Evolutionary conservation across 2,888 invertebrate genomes (phyloP), one percentile per base, ranked within the genome.

Genomic region (Epirrhoe alternata): DNA sequence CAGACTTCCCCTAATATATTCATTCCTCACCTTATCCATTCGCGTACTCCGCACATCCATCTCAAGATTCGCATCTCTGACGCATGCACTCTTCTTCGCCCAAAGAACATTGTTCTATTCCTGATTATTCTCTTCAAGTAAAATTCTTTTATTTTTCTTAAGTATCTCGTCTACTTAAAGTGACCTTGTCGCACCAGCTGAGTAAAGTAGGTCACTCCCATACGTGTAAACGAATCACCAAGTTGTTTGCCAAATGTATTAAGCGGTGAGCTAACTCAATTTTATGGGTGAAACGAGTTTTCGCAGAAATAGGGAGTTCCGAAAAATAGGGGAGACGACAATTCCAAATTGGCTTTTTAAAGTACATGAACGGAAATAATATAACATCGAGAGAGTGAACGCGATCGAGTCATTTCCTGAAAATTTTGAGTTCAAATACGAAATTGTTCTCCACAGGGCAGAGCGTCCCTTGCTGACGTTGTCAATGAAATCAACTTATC

Each of bases 231-330:
- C 71, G 69, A 69, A 68, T 67, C 64, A 53, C 68, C 73, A 75
- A 78, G 76, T 79, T 86, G 84, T 87, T 86, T 87, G 86, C 84
- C 85, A 84, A 87, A 86, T 79, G 83, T 84, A 87, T 87, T 87
- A 86, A 84, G 81, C 84, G 86, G 82, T 79, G 74, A 74, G 77
- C 83, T 85, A 87, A 87, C 87, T 85, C 85, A 84, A 87, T 88
- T 87, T 87, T 86, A 86, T 84, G 84, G 81, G 75, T 82, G 83
- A 80, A 86, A 84, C 86, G 86, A 85, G 83, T 83, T 75, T 59
- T 42, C 45, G 56, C 64, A 66, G 69, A 68, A 69, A 66, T 60
- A 55, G 61, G 72, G 69, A 64, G 66, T 58, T 58, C 14, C 47
- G 47, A 47, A 47, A 12, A 47, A 16, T 47, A 47, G 47, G 47